Base-by-base conservation (phyloP, 2,113 vertebrate genomes). In the Siphamia tubifer region DNA sequence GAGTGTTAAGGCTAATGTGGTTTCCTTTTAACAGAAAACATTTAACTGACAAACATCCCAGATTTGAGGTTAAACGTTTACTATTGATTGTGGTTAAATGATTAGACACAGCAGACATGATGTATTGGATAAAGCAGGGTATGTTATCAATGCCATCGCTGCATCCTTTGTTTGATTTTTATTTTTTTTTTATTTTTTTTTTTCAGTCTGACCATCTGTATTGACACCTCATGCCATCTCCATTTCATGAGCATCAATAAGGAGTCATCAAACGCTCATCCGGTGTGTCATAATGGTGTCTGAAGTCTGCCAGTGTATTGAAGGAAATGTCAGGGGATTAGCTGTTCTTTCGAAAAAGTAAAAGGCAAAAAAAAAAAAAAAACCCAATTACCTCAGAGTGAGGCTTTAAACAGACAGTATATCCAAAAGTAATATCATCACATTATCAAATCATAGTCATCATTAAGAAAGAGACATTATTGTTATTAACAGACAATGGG, bases 351-450 rank as follows among this genome's bases (percentile, higher is more conserved):
- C 6, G 15, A 36, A 48, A 58, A 28, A 21, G 9, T 8, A 23
- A 61, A 76, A 68, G 27, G 16, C 25, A 15, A 47, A 27, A 45
- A 7, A 45, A 39, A 15, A 39, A 13, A 65, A 68, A 70, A 63
- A 73, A 30, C 63, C n/a, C 58, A 76, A 81, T 75, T 53, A 66
- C 43, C 6, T 74, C 43, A 48, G 61, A 79, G 49, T 58, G 39
- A 78, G 60, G 69, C 30, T 64, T 79, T 78, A 69, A 76, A 82
- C 61, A 81, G 65, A 44, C 68, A 74, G 27, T 63, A 47, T 74
- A 79, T 79, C 52, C 60, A 70, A 67, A 77, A 81, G 72, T 75
- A 87, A 85, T 85, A 78, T 79, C 69, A 54, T 8, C 0, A 24
- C 58, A 75, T 85, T 81, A 77, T 83, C 52, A 69, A 63, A 83